phyloP scores from a whole-genome alignment of 2,888 invertebrate genomes.

The Scrobipalpa atriplicella region DNA sequence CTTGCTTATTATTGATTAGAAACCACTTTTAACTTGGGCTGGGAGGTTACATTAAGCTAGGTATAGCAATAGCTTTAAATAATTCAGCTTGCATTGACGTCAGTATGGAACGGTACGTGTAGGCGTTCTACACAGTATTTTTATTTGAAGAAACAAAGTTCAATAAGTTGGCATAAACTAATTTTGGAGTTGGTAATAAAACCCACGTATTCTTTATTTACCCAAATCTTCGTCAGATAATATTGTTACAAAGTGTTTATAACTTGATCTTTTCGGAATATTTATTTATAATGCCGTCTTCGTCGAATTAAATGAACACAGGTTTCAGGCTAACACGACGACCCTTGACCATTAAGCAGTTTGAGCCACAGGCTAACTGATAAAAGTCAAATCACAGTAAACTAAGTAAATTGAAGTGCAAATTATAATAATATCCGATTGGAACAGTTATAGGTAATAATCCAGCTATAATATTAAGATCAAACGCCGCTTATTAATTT shows the following conservation, averaged over 20 bases:
- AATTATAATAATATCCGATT: too few relatives aligned
- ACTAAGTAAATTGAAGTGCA: too few relatives aligned
- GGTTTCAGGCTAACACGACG: too few relatives aligned
- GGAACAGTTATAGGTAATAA: too few relatives aligned
- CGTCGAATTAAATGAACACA: too few relatives aligned
- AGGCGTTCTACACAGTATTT: neutral
- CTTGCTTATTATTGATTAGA: conserved; percentile 8
- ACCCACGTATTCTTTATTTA: neutral
- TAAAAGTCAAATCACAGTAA: too few relatives aligned
- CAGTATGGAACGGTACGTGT: neutral
- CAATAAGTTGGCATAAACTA: neutral
- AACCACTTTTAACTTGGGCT: neutral
- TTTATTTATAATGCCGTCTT: too few relatives aligned
- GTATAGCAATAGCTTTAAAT: neutral
- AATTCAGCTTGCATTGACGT: neutral
- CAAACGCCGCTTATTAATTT: too few relatives aligned
- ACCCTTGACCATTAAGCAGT: too few relatives aligned
- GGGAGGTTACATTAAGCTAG: neutral
- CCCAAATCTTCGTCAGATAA: neutral
- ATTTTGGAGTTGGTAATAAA: neutral
- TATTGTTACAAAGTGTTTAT: neutral
- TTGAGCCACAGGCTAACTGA: too few relatives aligned
- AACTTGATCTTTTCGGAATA: too few relatives aligned
- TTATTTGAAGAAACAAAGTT: neutral
- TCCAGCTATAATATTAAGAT: too few relatives aligned